Base-by-base conservation (phyloP, 2,113 vertebrate species). In the Hydropotes inermis region DNA sequence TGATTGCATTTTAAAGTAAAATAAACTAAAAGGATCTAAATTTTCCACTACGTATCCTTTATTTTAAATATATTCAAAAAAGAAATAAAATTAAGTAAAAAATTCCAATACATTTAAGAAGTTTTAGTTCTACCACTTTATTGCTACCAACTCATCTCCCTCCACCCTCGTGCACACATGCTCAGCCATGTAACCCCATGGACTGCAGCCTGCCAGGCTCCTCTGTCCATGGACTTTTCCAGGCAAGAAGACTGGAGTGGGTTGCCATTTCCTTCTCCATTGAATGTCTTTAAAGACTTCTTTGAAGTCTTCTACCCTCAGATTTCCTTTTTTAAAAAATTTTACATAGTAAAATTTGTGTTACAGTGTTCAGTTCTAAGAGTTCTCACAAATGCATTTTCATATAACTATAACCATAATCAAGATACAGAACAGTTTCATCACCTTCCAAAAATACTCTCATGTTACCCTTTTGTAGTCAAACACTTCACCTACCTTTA, bases 1-100 rank as follows among this genome's bases (percentile, higher is more conserved):
- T 45, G 55, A 87, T 14, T 61, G 14, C 30, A 94, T 94, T 94
- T 91, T 84, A 87, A 94, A 82, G 64, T 45, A 74, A 96, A 94
- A 86, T 70, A 67, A 45, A 61, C 88, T 64, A 78, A 79, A 91
- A 95, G 50, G 43, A 95, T 36, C 33, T 89, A 67, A 76, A 87
- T 79, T 97, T 87, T 92, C 17, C n/a, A 94, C 70, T 87, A 54
- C 30, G 55, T 79, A 58, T 33, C 30, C 84, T 87, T 81, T n/a
- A 89, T 55, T 90, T 76, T 61, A 94, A 90, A 92, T 47, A 86
- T 36, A 95, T 86, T 70, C 23, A 52, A 67, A 83, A 89, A 45
- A 39, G 17, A 87, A 84, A 94, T 25, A 60, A 91, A 91, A 94
- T 45, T 74, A 78, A 79, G 43, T 87, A 27, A 43, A 55, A 96